A percentile compares a stretch with the other conserved stretches of the same genome.
Conservation (phyloP, 2,113 vertebrate species). For the Halichoerus grypus region DNA sequence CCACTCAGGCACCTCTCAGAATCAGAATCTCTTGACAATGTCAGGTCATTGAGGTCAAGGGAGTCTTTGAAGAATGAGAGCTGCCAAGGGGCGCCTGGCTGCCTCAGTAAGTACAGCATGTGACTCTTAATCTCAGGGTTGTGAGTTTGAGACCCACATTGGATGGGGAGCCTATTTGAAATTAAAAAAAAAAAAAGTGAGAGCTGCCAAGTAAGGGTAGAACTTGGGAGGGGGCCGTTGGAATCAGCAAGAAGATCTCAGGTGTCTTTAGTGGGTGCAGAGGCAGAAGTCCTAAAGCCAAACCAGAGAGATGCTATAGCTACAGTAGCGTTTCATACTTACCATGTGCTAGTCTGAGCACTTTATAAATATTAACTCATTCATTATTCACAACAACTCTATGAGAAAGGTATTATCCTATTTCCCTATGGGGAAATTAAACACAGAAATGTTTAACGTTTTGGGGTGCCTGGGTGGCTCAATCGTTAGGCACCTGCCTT, state of each 20-base stretch:
- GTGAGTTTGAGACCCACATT: background rate
- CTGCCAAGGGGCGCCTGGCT: background rate
- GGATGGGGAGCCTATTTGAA: background rate
- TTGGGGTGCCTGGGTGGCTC: background rate
- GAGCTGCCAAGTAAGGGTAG: background rate
- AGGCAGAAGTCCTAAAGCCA: background rate
- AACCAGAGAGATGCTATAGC: background rate
- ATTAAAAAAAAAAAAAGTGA: background rate
- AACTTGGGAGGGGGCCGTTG: background rate
- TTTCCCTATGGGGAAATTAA: conserved; percentile 16
- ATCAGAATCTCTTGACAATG: background rate
- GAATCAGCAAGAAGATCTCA: background rate
- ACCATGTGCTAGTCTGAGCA: background rate
- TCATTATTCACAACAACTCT: background rate
- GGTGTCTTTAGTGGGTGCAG: background rate
- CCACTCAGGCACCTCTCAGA: background rate
- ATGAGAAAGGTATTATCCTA: background rate
- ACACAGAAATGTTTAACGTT: background rate
- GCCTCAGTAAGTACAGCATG: background rate
- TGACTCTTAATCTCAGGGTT: background rate
- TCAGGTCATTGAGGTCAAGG: background rate
- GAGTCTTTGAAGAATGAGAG: background rate
- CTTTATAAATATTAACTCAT: background rate
- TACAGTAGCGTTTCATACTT: background rate
- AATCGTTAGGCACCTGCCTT: too few species aligned